A percentile compares a stretch with the other conserved stretches of the same genome.
These are phyloP conservation scores for Villa cingulata DNA, from an alignment of 2,888 invertebrate species.

Conservation along the genomic window DNA sequence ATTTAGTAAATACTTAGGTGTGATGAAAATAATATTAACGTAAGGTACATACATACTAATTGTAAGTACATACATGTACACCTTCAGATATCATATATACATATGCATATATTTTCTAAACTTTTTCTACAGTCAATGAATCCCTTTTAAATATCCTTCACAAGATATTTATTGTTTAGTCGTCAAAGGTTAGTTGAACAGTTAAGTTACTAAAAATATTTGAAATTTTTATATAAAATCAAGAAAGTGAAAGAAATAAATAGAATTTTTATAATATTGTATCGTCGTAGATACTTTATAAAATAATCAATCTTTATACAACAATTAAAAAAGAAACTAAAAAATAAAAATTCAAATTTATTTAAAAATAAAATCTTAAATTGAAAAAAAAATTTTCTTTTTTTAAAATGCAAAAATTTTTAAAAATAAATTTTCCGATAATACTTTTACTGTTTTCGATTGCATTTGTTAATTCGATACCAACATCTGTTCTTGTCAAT, in stretches of 20 bases:
- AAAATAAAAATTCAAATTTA: no score
- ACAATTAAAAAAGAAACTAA: no score
- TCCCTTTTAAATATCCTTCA: not conserved
- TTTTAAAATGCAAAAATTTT: not conserved
- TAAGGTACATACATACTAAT: no score
- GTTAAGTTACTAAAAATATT: not conserved
- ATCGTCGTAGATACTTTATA: no score
- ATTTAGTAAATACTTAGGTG: no score
- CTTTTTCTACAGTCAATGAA: not conserved
- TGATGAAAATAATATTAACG: no score
- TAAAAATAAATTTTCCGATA: constrained; percentile 1
- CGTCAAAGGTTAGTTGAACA: not conserved
- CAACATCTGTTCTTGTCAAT: constrained; percentile 30
- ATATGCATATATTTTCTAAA: not conserved
- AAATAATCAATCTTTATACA: no score
- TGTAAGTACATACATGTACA: no score
- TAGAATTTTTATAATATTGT: no score
- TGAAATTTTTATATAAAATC: no score
- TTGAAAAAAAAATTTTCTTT: not conserved
- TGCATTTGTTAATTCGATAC: constrained; percentile 27
- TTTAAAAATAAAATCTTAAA: not conserved
- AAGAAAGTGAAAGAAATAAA: no score
- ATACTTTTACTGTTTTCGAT: constrained; percentile 8
- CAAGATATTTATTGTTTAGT: not conserved
- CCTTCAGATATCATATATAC: no score